Evolutionary conservation across 2,888 invertebrate genomes (phyloP).

Genomic region (Hololepta plana): DNA sequence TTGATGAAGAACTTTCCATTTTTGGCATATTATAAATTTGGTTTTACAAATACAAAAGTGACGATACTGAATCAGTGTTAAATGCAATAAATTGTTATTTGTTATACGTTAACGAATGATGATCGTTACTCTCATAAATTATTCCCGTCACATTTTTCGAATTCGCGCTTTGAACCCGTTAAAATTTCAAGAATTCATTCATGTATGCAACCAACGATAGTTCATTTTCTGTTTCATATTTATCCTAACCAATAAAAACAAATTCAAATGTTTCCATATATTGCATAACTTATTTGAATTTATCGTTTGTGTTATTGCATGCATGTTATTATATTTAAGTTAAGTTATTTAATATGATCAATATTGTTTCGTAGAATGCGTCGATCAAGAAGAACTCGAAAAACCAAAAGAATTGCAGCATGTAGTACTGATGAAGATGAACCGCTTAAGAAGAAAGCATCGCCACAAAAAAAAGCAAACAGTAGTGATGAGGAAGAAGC

Average conservation of each 20-base stretch:
- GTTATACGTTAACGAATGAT: too few relatives aligned
- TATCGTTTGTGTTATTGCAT: not conserved
- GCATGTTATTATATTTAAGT: not conserved
- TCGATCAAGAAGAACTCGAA: slow-evolving; percentile 7
- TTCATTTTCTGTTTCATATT: too few relatives aligned
- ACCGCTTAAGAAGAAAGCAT: not conserved
- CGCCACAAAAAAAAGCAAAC: too few relatives aligned
- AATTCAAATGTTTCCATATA: not conserved
- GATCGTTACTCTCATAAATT: too few relatives aligned
- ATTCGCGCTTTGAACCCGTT: too few relatives aligned
- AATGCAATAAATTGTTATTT: too few relatives aligned
- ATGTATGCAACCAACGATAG: too few relatives aligned
- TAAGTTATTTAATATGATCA: not conserved
- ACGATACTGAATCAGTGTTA: slow-evolving; percentile 29
- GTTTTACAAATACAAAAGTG: slow-evolving; percentile 39
- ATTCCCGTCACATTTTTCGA: too few relatives aligned
- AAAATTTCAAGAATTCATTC: too few relatives aligned
- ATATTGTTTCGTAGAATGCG: slow-evolving; percentile 7
- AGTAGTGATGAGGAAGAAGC: slow-evolving; percentile 1
- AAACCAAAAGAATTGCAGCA: slow-evolving; percentile 1
- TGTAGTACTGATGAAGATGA: slow-evolving; percentile 6
- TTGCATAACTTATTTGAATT: too few relatives aligned
- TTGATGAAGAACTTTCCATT: slow-evolving; percentile 51
- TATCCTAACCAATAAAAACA: not conserved
- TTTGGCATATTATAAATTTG: slow-evolving; percentile 46